Percentiles rank a stretch among this genome's conserved stretches.
phyloP scores from a whole-genome alignment of 2,888 invertebrate genomes.

The Chloroclysta siterata region DNA sequence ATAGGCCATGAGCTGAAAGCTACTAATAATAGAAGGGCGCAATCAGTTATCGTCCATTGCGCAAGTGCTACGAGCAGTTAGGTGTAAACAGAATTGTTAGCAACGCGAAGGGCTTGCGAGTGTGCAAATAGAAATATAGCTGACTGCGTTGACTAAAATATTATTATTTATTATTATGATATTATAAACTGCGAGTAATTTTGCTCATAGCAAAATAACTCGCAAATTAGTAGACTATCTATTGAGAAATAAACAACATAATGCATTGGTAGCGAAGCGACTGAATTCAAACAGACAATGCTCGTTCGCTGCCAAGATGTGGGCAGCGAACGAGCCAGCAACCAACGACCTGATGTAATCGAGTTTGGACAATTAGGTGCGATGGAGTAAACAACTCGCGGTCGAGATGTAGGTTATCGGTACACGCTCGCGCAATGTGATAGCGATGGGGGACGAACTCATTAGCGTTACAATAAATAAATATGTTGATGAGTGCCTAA shows the following conservation, averaged over 20 bases:
- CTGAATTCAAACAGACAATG: slow-evolving; percentile 55
- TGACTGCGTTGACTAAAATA: slow-evolving; percentile 35
- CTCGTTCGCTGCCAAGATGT: no score
- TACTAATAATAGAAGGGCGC: slow-evolving; percentile 60
- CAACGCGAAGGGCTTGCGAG: slow-evolving; percentile 53
- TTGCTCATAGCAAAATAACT: slow-evolving; percentile 48
- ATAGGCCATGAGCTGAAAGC: slow-evolving; percentile 48
- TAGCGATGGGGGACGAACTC: slow-evolving; percentile 53
- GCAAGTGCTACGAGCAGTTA: slow-evolving; percentile 51
- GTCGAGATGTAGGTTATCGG: slow-evolving; percentile 70
- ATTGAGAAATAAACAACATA: slow-evolving; percentile 56
- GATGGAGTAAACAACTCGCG: slow-evolving; percentile 65
- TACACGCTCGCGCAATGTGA: slow-evolving; percentile 48
- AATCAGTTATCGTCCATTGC: slow-evolving; percentile 61
- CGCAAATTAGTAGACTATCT: slow-evolving; percentile 50
- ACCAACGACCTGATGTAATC: slow-evolving; percentile 59
- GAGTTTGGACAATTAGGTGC: slow-evolving; percentile 65
- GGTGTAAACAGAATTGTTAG: slow-evolving; percentile 66
- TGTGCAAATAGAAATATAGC: slow-evolving; percentile 48
- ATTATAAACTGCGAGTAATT: slow-evolving; percentile 27
- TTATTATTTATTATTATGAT: slow-evolving; percentile 37
- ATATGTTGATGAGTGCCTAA: slow-evolving; percentile 52
- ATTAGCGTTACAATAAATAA: slow-evolving; percentile 53
- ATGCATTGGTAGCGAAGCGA: slow-evolving; percentile 46
- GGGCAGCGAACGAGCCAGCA: slow-evolving; percentile 44